Evolutionary conservation across 2,888 invertebrate species (phyloP).

Genomic region (Archips crataeganus): DNA sequence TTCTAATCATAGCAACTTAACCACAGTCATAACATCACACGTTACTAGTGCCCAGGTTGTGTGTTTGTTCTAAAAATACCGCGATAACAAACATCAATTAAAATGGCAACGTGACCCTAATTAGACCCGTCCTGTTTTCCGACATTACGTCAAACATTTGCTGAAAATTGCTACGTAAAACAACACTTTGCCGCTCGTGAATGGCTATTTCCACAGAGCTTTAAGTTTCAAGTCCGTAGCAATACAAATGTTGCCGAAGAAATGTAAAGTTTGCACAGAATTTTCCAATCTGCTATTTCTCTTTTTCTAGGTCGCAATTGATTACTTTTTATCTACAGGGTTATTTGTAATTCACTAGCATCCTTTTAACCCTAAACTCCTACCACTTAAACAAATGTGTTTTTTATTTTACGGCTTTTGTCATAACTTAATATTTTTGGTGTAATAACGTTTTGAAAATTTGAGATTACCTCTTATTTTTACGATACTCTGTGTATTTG

Average conservation of each 20-base stretch:
- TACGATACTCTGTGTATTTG: too few relatives aligned
- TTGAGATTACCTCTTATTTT: too few relatives aligned
- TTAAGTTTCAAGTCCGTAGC: conserved; percentile 14
- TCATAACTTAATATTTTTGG: too few relatives aligned
- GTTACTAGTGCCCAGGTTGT: background rate
- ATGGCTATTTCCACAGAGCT: background rate
- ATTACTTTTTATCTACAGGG: background rate
- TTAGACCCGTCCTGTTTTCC: conserved; percentile 34
- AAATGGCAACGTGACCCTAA: conserved; percentile 38
- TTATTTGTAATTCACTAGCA: too few relatives aligned
- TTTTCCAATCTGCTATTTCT: background rate
- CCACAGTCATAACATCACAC: background rate
- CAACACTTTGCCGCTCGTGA: background rate
- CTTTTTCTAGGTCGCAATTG: too few relatives aligned
- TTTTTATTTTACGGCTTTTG: too few relatives aligned
- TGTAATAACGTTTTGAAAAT: too few relatives aligned
- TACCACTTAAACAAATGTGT: too few relatives aligned
- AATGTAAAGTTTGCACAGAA: conserved; percentile 20
- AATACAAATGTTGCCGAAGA: conserved; percentile 25
- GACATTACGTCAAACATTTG: conserved; percentile 19
- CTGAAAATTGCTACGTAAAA: conserved; percentile 12
- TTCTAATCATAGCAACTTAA: background rate
- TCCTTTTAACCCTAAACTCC: too few relatives aligned
- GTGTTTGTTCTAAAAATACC: conserved; percentile 7
- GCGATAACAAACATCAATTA: conserved; percentile 37